phyloP scores from a whole-genome alignment of 1,140 invertebrate genomes.

The Eupristina koningsbergeri region DNA sequence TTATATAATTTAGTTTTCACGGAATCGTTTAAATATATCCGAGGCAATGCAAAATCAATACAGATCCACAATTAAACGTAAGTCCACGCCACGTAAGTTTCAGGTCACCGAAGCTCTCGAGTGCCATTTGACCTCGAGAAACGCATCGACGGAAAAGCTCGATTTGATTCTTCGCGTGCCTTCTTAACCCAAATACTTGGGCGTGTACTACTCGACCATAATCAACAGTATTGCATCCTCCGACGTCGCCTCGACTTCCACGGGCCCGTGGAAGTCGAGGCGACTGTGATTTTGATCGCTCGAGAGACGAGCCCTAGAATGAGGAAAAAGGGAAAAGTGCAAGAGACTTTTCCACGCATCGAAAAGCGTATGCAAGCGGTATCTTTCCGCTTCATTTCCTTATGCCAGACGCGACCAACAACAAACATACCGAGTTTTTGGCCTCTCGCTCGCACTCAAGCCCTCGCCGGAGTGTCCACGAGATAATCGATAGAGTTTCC shows the following conservation, averaged over 20 bases:
- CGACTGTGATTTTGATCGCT: too few relatives aligned
- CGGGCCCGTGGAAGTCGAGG: too few relatives aligned
- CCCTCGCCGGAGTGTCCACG: not conserved
- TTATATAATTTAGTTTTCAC: too few relatives aligned
- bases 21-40: too few relatives aligned
- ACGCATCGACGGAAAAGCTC: not conserved
- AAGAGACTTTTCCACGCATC: too few relatives aligned
- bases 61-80: too few relatives aligned
- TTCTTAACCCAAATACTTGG: slow-evolving; percentile 17
- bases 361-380: not conserved
- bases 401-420: not conserved
- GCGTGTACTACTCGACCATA: not conserved
- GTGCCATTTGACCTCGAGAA: not conserved
- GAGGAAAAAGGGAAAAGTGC: too few relatives aligned
- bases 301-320: too few relatives aligned
- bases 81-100: too few relatives aligned
- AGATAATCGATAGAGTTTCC: not conserved
- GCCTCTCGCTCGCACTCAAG: not conserved
- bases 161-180: not conserved
- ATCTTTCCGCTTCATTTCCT: slow-evolving; percentile 39
- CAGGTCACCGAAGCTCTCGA: too few relatives aligned
- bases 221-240: not conserved
- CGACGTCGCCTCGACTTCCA: not conserved
- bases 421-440: slow-evolving; percentile 6
- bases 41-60: too few relatives aligned